These are phyloP conservation scores for Aphaenogaster floridana DNA, from an alignment of 1,140 invertebrate species.

Conservation along the genomic window DNA sequence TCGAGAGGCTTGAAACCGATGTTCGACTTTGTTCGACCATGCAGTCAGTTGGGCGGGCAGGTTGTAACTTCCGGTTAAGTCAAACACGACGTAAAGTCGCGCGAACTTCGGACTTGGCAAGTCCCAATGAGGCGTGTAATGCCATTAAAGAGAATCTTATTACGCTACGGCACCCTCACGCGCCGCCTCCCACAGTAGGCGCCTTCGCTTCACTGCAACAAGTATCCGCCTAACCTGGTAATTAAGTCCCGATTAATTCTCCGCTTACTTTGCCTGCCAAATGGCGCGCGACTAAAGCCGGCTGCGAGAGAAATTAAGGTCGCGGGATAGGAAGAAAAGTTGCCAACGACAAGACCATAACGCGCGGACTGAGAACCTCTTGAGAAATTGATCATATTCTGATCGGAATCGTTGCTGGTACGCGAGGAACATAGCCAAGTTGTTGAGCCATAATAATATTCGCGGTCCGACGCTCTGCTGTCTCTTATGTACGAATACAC, in stretches of 20 bases:
- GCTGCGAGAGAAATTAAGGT: constrained; percentile 74
- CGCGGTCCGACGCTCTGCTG: constrained; percentile 11
- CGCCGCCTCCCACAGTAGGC: constrained; percentile 76
- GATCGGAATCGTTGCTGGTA: constrained; percentile 22
- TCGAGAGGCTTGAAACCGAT: constrained; percentile 64
- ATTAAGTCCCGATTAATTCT: constrained; percentile 84
- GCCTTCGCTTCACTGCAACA: constrained; percentile 82
- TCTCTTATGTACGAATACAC: constrained; percentile 18
- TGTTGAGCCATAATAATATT: constrained; percentile 17
- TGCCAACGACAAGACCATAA: not conserved
- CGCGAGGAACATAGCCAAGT: constrained; percentile 29
- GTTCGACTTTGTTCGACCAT: constrained; percentile 70
- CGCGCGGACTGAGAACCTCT: constrained; percentile 33
- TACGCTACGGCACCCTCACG: constrained; percentile 82
- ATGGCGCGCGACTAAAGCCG: constrained; percentile 74
- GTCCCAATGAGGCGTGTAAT: constrained; percentile 87
- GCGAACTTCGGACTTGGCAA: constrained; percentile 84
- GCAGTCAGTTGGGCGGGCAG: constrained; percentile 74
- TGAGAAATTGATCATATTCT: constrained; percentile 48
- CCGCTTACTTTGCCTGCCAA: constrained; percentile 80
- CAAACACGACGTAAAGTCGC: constrained; percentile 84
- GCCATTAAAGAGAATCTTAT: constrained; percentile 87
- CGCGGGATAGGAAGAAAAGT: constrained; percentile 51
- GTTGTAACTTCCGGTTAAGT: constrained; percentile 84
- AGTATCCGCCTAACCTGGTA: constrained; percentile 82